phyloP scores from a whole-genome alignment of 2,797 vertebrate genomes.

The Dendrocincla tyrannina region DNA sequence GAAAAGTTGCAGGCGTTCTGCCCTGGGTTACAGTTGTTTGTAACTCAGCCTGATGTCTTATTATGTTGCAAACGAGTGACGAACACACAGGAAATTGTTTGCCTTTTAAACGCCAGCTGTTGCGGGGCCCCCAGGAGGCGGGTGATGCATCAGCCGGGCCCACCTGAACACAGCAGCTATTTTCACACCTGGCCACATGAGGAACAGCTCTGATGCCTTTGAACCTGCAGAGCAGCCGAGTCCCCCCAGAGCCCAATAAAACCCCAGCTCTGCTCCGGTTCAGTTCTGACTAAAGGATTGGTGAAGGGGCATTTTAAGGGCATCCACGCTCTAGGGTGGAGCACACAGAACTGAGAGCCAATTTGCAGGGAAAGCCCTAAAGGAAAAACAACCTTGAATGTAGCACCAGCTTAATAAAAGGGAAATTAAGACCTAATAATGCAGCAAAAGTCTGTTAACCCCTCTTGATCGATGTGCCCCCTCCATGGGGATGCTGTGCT shows the following conservation, averaged over 20 bases:
- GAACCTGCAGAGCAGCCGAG: background rate
- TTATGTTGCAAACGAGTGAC: background rate
- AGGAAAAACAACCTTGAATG: slow-evolving; percentile 71
- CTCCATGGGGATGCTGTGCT: slow-evolving; percentile 43
- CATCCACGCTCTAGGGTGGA: background rate
- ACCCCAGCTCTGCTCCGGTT: background rate
- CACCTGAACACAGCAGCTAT: background rate
- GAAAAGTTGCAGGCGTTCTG: background rate
- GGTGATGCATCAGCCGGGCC: background rate
- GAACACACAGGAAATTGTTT: background rate
- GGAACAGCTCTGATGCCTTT: background rate
- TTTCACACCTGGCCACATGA: background rate
- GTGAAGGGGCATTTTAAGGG: slow-evolving; percentile 3
- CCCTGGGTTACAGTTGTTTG: background rate
- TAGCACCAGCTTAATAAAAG: slow-evolving; percentile 72
- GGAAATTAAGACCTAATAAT: slow-evolving; percentile 80
- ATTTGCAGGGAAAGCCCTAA: slow-evolving; percentile 72
- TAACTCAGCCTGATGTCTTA: background rate
- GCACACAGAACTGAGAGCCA: slow-evolving; percentile 48
- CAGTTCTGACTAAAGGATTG: background rate
- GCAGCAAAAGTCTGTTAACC: slow-evolving; percentile 78
- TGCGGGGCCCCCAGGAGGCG: background rate
- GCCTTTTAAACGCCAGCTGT: background rate
- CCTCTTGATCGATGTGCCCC: slow-evolving; percentile 61
- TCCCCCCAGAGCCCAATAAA: background rate